phyloP scores from a whole-genome alignment of 2,888 invertebrate species.

The Catocala sponsa region DNA sequence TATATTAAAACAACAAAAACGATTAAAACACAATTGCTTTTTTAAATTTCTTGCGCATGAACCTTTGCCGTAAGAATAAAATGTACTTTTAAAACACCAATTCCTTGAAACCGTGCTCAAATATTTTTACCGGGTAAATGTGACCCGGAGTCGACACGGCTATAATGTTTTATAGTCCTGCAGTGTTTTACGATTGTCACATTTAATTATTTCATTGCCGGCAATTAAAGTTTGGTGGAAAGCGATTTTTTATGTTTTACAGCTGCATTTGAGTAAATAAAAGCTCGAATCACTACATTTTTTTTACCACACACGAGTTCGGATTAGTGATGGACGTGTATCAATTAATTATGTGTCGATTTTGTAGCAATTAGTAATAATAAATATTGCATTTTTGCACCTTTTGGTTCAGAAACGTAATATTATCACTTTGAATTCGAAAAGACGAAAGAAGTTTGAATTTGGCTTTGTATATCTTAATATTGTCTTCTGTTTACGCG shows the following conservation, averaged over 20 bases:
- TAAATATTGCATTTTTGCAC: no score
- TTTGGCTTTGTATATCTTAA: no score
- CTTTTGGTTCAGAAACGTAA: no score
- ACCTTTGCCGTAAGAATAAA: slow-evolving; percentile 17
- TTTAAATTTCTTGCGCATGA: neutral
- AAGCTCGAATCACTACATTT: slow-evolving; percentile 76
- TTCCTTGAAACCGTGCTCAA: slow-evolving; percentile 47
- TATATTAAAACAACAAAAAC: no score
- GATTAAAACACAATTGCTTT: no score
- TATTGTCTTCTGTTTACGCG: no score
- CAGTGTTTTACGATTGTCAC: slow-evolving; percentile 87
- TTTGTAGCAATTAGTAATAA: slow-evolving; percentile 1
- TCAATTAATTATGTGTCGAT: slow-evolving; percentile 38
- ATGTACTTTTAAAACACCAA: slow-evolving; percentile 39
- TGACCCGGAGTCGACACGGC: slow-evolving; percentile 69
- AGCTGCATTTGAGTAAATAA: slow-evolving; percentile 85
- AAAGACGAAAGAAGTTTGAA: no score
- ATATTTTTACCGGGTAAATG: slow-evolving; percentile 61
- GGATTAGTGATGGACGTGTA: slow-evolving; percentile 66
- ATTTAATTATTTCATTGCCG: slow-evolving; percentile 87
- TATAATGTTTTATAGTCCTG: slow-evolving; percentile 79
- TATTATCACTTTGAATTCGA: no score
- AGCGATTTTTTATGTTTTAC: slow-evolving; percentile 83
- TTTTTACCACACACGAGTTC: slow-evolving; percentile 86
- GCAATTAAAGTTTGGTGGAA: slow-evolving; percentile 86